Percentiles rank a stretch among this genome's conserved stretches.
These are phyloP conservation scores for Mesitornis unicolor DNA, from an alignment of 2,113 vertebrate genomes.

Conservation along the genomic window DNA sequence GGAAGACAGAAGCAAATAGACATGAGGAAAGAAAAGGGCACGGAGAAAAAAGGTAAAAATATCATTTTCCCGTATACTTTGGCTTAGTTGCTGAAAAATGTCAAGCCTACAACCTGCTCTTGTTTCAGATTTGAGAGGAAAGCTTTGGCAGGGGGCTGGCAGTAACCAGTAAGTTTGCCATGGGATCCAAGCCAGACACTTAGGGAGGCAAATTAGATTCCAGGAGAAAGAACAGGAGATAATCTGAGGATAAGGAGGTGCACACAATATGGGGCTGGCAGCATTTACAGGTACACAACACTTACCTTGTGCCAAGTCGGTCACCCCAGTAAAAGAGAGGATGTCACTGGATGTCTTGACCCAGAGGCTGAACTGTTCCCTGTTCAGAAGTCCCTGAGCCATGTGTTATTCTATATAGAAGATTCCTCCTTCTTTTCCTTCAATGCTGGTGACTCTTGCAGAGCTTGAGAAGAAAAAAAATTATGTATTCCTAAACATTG, in stretches of 20 bases:
- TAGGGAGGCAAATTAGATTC: background rate
- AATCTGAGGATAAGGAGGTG: background rate
- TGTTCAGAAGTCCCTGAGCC: background rate
- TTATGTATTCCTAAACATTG: constrained; percentile 29
- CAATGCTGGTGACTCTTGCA: constrained; percentile 7
- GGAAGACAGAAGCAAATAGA: background rate
- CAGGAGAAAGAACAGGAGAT: background rate
- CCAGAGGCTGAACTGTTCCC: background rate
- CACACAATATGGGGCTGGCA: background rate
- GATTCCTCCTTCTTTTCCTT: background rate
- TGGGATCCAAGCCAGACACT: background rate
- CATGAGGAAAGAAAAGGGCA: background rate
- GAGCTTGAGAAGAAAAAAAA: background rate
- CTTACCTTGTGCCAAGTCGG: background rate
- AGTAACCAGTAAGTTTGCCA: background rate
- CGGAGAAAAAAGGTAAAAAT: constrained; percentile 51
- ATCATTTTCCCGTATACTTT: background rate
- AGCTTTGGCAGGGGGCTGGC: constrained; percentile 45
- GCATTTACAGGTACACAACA: background rate
- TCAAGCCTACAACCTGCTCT: constrained; percentile 49
- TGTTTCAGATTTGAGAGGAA: constrained; percentile 42
- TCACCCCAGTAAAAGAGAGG: background rate
- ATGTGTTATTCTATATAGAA: background rate
- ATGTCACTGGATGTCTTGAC: background rate
- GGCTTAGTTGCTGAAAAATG: constrained; percentile 51